Percentiles rank a stretch among this genome's conserved stretches.
phyloP scores from a whole-genome alignment of 2,888 invertebrate species.

The Eristalis tenax region DNA sequence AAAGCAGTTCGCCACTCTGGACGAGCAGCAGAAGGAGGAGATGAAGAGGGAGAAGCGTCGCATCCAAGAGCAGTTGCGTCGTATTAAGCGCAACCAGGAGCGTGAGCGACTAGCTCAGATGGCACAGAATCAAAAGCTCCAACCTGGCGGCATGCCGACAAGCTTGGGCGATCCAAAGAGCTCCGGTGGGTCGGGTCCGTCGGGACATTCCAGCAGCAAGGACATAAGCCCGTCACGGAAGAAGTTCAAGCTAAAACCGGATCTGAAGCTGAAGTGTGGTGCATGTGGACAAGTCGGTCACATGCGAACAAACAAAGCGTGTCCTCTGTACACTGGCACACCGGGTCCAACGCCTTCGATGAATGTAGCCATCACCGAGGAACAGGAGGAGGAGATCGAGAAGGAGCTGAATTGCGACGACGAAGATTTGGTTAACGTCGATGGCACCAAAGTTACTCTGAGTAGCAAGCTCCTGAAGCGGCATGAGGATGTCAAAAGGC shows the following conservation, averaged over 20 bases:
- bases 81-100: conserved; percentile 97
- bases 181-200: conserved; percentile 76
- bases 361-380: conserved; percentile 89
- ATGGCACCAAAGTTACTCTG: conserved; percentile 95
- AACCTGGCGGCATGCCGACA: conserved; percentile 80
- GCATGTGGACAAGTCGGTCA: conserved; percentile 91
- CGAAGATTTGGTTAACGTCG: conserved; percentile 94
- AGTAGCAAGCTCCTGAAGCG: conserved; percentile 93
- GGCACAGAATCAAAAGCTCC: conserved; percentile 79
- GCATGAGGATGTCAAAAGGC: conserved; percentile 93
- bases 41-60: conserved; percentile 98
- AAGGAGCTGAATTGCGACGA: conserved; percentile 89
- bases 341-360: conserved; percentile 84
- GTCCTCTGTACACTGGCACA: conserved; percentile 93
- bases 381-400: conserved; percentile 91
- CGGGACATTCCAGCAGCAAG: conserved; percentile 80
- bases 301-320: conserved; percentile 96
- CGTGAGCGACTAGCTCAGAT: conserved; percentile 85
- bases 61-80: conserved; percentile 96
- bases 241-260: conserved; percentile 93
- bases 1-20: conserved; percentile 96
- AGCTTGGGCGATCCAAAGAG: conserved; percentile 80
- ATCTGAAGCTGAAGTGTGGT: conserved; percentile 96
- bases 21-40: conserved; percentile 98
- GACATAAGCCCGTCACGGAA: conserved; percentile 87